phyloP scores from a whole-genome alignment of 2,113 vertebrate genomes.

The Pedionomus torquatus region DNA sequence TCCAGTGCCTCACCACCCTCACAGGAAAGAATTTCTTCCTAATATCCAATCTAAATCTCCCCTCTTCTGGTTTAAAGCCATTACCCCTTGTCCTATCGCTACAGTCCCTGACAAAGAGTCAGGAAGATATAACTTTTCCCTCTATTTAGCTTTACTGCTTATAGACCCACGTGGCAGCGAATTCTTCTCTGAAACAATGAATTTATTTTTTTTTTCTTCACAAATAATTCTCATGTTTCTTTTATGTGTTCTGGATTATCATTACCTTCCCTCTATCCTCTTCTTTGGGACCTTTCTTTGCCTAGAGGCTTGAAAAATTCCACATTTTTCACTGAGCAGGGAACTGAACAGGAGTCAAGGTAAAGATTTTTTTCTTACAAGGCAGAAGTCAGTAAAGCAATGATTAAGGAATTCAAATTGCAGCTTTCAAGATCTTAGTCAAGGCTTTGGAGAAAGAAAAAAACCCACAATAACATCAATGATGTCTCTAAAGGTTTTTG shows the following conservation, averaged over 20 bases:
- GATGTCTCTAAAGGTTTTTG: neutral
- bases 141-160: neutral
- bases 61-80: too few species aligned
- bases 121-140: neutral
- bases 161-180: neutral
- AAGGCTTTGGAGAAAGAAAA: neutral
- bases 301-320: neutral
- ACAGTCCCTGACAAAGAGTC: too few species aligned
- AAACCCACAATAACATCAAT: neutral
- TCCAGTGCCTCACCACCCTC: too few species aligned
- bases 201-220: neutral
- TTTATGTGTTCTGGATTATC: neutral
- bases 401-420: neutral
- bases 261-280: neutral
- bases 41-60: too few species aligned
- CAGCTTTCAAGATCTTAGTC: neutral
- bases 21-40: too few species aligned
- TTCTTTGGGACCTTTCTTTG: neutral
- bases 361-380: neutral
- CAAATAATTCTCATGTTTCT: neutral
- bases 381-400: neutral
- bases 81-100: too few species aligned
- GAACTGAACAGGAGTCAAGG: neutral
- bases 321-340: neutral
- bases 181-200: neutral